These are phyloP conservation scores for Ylistrum balloti DNA, from an alignment of 1,140 invertebrate genomes.

Conservation along the genomic window DNA sequence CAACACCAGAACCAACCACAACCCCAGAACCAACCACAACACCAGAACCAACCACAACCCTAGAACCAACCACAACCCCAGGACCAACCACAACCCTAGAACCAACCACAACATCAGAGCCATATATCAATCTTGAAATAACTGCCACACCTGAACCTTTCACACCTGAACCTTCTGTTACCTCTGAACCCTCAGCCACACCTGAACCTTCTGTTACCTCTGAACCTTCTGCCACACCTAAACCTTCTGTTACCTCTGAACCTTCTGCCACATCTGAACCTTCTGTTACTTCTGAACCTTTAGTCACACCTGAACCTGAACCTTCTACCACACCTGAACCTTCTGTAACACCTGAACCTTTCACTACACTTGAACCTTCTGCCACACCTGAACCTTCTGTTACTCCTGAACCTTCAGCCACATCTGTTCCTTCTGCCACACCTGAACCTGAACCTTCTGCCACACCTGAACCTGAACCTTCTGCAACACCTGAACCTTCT, in stretches of 20 bases:
- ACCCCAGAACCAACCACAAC: constrained; percentile 24
- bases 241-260: constrained; percentile 16
- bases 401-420: constrained; percentile 21
- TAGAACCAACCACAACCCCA: constrained; percentile 43
- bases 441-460: constrained; percentile 21
- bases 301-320: constrained; percentile 45
- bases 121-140: not conserved
- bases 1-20: constrained; percentile 36
- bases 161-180: not conserved
- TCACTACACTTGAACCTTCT: not conserved
- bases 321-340: not conserved
- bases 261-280: not conserved
- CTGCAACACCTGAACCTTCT: constrained; percentile 9
- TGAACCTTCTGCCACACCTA: constrained; percentile 24
- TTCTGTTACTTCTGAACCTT: constrained; percentile 43
- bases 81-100: constrained; percentile 45
- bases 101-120: constrained; percentile 40
- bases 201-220: not conserved
- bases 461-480: not conserved
- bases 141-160: constrained; percentile 41
- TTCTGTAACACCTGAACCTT: not conserved
- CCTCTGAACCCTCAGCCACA: constrained; percentile 27
- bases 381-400: not conserved
- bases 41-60: constrained; percentile 36
- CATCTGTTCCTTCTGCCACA: not conserved